Evolutionary conservation across 1,140 invertebrate genomes (phyloP), one percentile per base, ranked within the genome.

Genomic region (Scaptodrosophila lebanonensis): DNA sequence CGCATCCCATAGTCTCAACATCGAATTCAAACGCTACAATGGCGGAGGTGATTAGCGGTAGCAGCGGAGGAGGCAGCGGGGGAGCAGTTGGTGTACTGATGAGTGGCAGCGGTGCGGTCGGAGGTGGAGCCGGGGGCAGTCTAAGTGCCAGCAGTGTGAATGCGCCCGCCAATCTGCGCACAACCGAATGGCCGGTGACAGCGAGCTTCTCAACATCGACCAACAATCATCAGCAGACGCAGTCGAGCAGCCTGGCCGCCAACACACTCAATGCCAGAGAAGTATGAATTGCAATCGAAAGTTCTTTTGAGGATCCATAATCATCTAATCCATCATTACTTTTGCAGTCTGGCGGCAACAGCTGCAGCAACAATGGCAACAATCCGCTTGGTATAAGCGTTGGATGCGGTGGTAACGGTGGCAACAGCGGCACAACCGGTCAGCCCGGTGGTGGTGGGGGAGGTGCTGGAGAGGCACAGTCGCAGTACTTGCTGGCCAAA

Each of bases 1-100:
- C 90, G 44, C 84, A 86, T 71, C 85, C 85, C 56, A 73, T 86
- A 71, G 85, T 84, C 65, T 85, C 85, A 68, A 83, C 85, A 79
- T 86, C 85, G 67, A 86, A 86, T 75, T 86, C 79, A 60, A 86
- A 86, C 82, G 84, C 84, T 48, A 75, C 84, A 40, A 86, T 86
- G 84, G 73, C 83, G 35, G 84, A 86, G 52, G 84, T 86, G 60
- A 83, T 86, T 49, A 70, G 73, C 63, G 83, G 69, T 12, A 47
- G 48, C 15, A 47, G 59, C 40, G 32, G 53, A 7, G 50, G 58
- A 25, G 60, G 59, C 12, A 58, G 48, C 17, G 35, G 50, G 49
- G 60, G 72, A 1, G 62, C 22, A 6, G 39, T 29, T 39, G 57
- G 57, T 9, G 32, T 33, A 3, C 8, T 33, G 3, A 25, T 32